These are phyloP conservation scores for Neosilurus mollespiculum DNA, from an alignment of 2,797 vertebrate genomes.

Conservation along the genomic window DNA sequence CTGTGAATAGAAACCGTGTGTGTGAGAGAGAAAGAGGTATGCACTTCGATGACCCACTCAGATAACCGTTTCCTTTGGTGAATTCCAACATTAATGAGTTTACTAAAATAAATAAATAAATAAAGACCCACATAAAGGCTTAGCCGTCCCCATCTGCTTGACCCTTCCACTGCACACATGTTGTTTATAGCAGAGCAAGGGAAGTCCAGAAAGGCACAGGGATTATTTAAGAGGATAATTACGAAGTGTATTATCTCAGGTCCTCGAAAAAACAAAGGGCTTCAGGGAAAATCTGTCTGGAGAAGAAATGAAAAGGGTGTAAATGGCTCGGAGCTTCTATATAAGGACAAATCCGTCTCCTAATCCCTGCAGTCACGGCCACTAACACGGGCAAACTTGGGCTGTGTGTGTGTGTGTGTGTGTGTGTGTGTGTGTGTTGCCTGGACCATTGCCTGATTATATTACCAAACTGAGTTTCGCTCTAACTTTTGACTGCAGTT, in stretches of 20 bases:
- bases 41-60: neutral
- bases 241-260: slow-evolving; percentile 1
- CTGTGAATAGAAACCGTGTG: neutral
- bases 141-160: neutral
- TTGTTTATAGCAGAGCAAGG: neutral
- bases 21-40: neutral
- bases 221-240: neutral
- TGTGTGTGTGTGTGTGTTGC: slow-evolving; percentile 11
- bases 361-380: neutral
- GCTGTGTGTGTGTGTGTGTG: slow-evolving; percentile 2
- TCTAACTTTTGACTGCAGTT: neutral
- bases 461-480: neutral
- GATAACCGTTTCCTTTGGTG: slow-evolving; percentile 5
- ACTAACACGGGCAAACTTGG: neutral
- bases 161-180: neutral
- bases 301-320: slow-evolving; percentile 1
- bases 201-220: neutral
- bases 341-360: slow-evolving; percentile 4
- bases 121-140: neutral
- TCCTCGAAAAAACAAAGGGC: slow-evolving; percentile 3
- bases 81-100: slow-evolving; percentile 19
- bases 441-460: slow-evolving; percentile 30
- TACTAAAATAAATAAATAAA: neutral
- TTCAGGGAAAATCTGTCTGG: neutral
- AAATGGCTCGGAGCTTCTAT: slow-evolving; percentile 14